These are phyloP conservation scores for Sakesphorus luctuosus DNA, from an alignment of 2,113 vertebrate species.

Conservation along the genomic window DNA sequence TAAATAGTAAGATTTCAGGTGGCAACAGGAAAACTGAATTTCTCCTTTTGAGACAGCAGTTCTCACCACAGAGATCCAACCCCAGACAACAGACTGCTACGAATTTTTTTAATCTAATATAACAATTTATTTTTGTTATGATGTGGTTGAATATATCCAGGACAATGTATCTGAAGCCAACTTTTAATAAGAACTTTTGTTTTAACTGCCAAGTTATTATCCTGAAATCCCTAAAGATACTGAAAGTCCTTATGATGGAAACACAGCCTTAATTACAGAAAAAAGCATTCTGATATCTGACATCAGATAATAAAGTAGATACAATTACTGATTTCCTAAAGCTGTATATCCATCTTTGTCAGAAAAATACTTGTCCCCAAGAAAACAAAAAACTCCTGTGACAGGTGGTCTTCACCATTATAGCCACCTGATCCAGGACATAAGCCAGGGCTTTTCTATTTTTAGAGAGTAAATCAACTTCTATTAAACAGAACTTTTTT, in stretches of 20 bases:
- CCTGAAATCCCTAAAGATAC: not conserved
- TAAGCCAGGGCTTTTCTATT: conserved; percentile 1
- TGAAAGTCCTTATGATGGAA: not conserved
- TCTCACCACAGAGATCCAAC: not conserved
- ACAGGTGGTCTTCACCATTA: conserved; percentile 49
- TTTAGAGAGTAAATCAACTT: conserved; percentile 16
- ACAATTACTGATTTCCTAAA: not conserved
- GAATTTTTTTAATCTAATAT: not conserved
- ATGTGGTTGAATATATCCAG: not conserved
- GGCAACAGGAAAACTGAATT: not conserved
- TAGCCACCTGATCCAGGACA: conserved; percentile 33
- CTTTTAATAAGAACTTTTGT: not conserved
- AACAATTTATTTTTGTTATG: not conserved
- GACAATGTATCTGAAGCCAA: not conserved
- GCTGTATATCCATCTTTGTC: not conserved
- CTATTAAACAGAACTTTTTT: conserved; percentile 22
- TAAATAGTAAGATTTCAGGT: not conserved
- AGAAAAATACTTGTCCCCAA: not conserved
- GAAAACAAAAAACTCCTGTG: conserved; percentile 7
- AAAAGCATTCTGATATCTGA: not conserved
- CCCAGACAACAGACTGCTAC: not conserved
- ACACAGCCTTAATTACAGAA: not conserved
- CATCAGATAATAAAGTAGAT: not conserved
- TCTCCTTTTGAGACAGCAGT: not conserved
- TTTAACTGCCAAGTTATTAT: not conserved